Evolutionary conservation across 2,888 invertebrate genomes (phyloP), one percentile per base, ranked within the genome.

Genomic region (Phyto melanocephala): DNA sequence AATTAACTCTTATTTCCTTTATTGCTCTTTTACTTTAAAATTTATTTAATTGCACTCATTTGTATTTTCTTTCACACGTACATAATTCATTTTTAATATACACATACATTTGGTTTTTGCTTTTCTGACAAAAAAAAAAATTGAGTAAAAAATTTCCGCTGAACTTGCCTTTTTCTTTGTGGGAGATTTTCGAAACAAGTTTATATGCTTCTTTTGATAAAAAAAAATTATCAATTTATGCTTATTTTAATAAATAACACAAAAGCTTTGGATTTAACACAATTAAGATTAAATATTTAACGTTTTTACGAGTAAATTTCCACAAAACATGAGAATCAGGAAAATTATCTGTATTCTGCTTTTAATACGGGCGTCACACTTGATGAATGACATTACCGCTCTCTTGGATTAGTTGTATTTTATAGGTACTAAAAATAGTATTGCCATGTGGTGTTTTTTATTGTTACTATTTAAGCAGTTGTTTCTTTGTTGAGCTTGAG

Each of bases 301-400:
- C 56, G 70, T 79, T 76, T 70, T 82, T 67, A 65, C 60, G 45
- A 4, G 6, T 28, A 75, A 79, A 67, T 75, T 65, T 79, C 54
- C 75, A 75, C 65, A 82, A 82, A 82, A 82, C 75, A 82, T 74
- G 65, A 72, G 58, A 79, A 52, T 47, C 71, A 40, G 56, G 42
- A 70, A 74, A 79, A 50, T 77, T 81, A 75, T 82, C 82, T 82
- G 78, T 82, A 82, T 79, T 82, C 78, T 70, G 47, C 50, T 78
- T 76, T 81, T 58, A 58, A 71, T 77, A 78, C 78, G 81, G 81
- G 81, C 81, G 81, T 81, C 81, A 81, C 81, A 81, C 76, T 74
- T 80, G 74, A 75, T 75, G 80, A 75, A 75, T 75, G n/a, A n/a
- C n/a, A n/a, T n/a, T n/a, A n/a, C n/a, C n/a, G n/a, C n/a, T n/a